Base-by-base conservation (phyloP, 2,113 vertebrate genomes). In the Sinocyclocheilus anophthalmus region DNA sequence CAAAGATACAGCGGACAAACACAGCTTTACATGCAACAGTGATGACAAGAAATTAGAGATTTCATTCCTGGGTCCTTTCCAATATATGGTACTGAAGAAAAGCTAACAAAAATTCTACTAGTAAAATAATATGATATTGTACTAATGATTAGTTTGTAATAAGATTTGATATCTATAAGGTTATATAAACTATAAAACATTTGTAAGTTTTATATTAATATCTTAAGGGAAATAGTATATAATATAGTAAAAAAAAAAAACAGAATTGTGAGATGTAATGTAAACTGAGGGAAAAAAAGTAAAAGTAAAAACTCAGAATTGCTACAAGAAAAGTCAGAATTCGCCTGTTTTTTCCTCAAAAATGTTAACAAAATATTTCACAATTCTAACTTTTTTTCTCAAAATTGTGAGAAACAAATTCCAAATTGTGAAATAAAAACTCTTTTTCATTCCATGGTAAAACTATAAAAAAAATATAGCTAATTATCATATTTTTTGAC, bases 1-100 rank as follows among this genome's bases (percentile, higher is more conserved):
- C 92, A 93, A 65, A 65, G 55, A 69, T 87, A 90, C 37, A 88
- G 79, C 22, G 12, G 55, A 76, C 69, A 59, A 24, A 89, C 81
- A 76, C 33, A 81, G 86, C 81, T 30, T 76, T 77, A 26, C 85
- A 87, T 89, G 87, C 88, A 90, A 84, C 76, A 88, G 33, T 45
- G 70, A 88, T 80, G 75, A 84, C 76, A 57, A 88, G 83, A 13
- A 65, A 88, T 8, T 13, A 11, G 57, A 83, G 59, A 53, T 55
- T 30, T 33, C 22, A 75, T 75, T 76, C 72, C 11, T 24, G 22
- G 20, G 50, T 75, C 80, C n/a, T 63, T 83, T 80, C 83, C 61
- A 22, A 70, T 84, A 30, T 9, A 85, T 9, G 20, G 7, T 63
- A 65, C 30, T 33, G 26, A 11, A 26, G 48, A 55, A 77, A 72